Evolutionary conservation across 30 jellyfish, hydroid and myxozoan species (phyloP), one percentile per base, ranked within the genome.

Genomic region (Sanderia malayensis): DNA sequence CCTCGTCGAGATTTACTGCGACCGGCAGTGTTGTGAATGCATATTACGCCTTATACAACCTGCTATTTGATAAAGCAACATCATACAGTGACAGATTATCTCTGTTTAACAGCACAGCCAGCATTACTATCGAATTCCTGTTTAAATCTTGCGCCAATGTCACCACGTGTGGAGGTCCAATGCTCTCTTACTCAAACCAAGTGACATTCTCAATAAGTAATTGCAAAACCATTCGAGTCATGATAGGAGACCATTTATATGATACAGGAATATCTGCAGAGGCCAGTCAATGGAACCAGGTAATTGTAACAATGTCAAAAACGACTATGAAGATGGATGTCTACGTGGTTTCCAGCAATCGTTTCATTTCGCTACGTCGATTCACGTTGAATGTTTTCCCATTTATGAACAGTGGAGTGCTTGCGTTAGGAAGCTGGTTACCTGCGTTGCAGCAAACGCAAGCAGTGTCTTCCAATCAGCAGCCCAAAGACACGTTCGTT

Each of bases 381-480:
- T 79, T 79, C 63, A 59, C 19, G 19, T 34, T 79, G 29, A 17
- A 15, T 17, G 28, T 74, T 10, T 65, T 64, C 24, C 90, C 90
- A 24, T 34, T 79, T 55, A 4, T 67, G 44, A 68, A 53, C 53
- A 70, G 82, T 31, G 90, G 90, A 9, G 44, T 79, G 28, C 57
- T 67, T 8, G 79, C 90, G 6, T 58, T 79, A 18, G 90, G 90
- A 1, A 79, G 90, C 47, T 79, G 90, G 90, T 31, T 61, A 64
- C 90, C 90, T 0, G 33, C 82, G 24, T 46, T 47, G 61, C 19
- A 66, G 44, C 25, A 62, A 41, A 66, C 81, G 19, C 10, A 3
- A 18, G 4, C 27, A 24, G 58, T 44, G 17, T n/a, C n/a, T n/a
- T n/a, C n/a, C n/a, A 27, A 4, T 9, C 10, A 22, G 22, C 87